Percentiles rank a stretch among this genome's conserved stretches.
phyloP scores from a whole-genome alignment of 2,797 vertebrate genomes.

The Hybognathus amarus region DNA sequence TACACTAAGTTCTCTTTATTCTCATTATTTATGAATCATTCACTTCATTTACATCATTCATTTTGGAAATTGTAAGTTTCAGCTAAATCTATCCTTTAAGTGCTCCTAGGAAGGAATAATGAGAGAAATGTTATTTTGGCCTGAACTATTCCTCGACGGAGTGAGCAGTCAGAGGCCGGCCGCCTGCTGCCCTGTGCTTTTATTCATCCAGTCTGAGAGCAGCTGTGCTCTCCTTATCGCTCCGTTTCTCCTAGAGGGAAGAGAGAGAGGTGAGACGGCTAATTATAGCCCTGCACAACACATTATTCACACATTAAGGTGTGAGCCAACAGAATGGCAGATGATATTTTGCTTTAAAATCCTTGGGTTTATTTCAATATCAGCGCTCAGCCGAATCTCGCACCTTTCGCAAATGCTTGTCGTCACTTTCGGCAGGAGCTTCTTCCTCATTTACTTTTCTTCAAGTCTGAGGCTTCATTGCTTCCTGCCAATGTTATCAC shows the following conservation, averaged over 20 bases:
- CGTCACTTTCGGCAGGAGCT: constrained; percentile 35
- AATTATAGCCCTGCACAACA: constrained; percentile 41
- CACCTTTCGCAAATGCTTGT: constrained; percentile 46
- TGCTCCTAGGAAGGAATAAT: not conserved
- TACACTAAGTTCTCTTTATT: too few relatives aligned
- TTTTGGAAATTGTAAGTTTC: not conserved
- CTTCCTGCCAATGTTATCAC: constrained; percentile 18
- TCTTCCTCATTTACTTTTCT: constrained; percentile 4
- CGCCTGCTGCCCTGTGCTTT: not conserved
- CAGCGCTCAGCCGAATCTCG: constrained; percentile 31
- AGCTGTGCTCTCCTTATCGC: not conserved
- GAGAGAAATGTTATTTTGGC: not conserved
- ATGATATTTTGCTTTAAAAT: constrained; percentile 37
- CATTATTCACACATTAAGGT: constrained; percentile 42
- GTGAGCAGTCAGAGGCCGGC: not conserved
- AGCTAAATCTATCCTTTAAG: not conserved
- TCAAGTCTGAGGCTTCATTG: not conserved
- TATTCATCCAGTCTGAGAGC: not conserved
- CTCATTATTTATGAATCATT: not conserved
- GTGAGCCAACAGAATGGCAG: constrained; percentile 13
- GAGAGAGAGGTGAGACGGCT: constrained; percentile 22
- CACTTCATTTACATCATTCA: not conserved
- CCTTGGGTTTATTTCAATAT: constrained; percentile 24
- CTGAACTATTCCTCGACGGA: not conserved
- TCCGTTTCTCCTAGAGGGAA: constrained; percentile 9